Evolutionary conservation across 1,140 invertebrate genomes (phyloP).

Genomic region (Drosophila nigromelanica): DNA sequence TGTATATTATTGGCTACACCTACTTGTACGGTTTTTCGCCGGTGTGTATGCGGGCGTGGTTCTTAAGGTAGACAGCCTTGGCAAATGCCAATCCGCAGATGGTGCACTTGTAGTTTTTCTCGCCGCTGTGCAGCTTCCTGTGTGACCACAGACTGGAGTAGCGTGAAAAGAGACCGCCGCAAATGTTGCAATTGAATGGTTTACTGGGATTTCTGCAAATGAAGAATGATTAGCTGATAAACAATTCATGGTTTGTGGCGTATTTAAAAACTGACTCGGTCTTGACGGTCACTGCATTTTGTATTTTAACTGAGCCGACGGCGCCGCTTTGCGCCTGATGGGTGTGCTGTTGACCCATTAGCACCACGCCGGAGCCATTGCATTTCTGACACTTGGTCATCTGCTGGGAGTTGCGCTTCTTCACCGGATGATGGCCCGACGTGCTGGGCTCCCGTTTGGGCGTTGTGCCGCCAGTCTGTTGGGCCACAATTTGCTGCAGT

Average conservation of each 20-base stretch:
- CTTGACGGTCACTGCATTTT: conserved; percentile 63
- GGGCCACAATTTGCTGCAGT: conserved; percentile 70
- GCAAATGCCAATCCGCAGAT: conserved; percentile 97
- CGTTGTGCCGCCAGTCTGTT: conserved; percentile 69
- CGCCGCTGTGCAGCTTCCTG: conserved; percentile 92
- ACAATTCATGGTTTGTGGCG: not conserved
- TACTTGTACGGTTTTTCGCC: conserved; percentile 93
- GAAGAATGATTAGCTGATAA: conserved; percentile 30
- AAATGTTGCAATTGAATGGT: conserved; percentile 94
- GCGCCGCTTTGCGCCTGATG: conserved; percentile 43
- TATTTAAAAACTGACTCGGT: conserved; percentile 66
- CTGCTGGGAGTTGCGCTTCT: conserved; percentile 91
- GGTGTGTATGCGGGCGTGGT: conserved; percentile 93
- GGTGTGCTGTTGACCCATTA: conserved; percentile 86
- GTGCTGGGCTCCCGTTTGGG: conserved; percentile 60
- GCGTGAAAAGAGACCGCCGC: conserved; percentile 91
- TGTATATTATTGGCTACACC: conserved; percentile 6
- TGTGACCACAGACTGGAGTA: conserved; percentile 94
- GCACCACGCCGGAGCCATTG: conserved; percentile 93
- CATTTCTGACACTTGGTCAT: conserved; percentile 94
- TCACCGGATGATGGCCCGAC: conserved; percentile 90
- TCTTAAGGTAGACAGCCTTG: conserved; percentile 95
- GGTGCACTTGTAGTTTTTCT: conserved; percentile 96
- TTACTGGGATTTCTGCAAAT: conserved; percentile 85
- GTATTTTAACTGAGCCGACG: conserved; percentile 55